Conservation (phyloP, 2,888 invertebrate species). For the Rhopalosiphum nymphaeae region DNA sequence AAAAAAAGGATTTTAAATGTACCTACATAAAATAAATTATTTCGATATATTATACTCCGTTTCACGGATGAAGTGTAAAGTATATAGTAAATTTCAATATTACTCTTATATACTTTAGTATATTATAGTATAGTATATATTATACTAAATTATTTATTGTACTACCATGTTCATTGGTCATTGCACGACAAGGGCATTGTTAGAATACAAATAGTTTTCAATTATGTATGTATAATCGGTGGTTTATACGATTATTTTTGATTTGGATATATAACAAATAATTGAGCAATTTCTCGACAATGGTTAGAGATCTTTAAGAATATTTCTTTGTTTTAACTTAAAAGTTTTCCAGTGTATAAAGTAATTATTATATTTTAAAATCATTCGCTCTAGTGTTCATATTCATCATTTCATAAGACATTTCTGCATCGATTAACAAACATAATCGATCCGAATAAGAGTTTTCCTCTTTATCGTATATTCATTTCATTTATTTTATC, state of each 20-base stretch:
- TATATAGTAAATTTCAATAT: not conserved
- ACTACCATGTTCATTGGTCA: not conserved
- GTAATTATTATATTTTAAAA: not conserved
- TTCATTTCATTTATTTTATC: slow-evolving; percentile 5
- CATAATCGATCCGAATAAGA: slow-evolving; percentile 45
- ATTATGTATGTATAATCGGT: not conserved
- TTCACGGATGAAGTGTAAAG: not conserved
- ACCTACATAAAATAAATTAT: not conserved
- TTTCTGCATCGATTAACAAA: slow-evolving; percentile 62
- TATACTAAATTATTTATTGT: not conserved
- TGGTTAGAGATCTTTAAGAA: not conserved
- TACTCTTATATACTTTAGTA: not conserved
- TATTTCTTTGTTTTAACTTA: not conserved
- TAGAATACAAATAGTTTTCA: not conserved
- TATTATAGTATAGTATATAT: no score
- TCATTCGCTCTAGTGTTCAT: not conserved
- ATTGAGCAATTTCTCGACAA: not conserved
- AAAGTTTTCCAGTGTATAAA: not conserved
- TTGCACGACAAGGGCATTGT: not conserved
- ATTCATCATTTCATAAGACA: slow-evolving; percentile 42
- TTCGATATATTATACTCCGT: not conserved
- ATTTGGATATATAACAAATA: not conserved
- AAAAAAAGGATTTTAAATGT: not conserved
- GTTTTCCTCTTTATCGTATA: slow-evolving; percentile 21
- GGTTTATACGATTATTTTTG: not conserved